Conservation (phyloP, 2,113 vertebrate genomes). For the Psittacula cyanocephala region DNA sequence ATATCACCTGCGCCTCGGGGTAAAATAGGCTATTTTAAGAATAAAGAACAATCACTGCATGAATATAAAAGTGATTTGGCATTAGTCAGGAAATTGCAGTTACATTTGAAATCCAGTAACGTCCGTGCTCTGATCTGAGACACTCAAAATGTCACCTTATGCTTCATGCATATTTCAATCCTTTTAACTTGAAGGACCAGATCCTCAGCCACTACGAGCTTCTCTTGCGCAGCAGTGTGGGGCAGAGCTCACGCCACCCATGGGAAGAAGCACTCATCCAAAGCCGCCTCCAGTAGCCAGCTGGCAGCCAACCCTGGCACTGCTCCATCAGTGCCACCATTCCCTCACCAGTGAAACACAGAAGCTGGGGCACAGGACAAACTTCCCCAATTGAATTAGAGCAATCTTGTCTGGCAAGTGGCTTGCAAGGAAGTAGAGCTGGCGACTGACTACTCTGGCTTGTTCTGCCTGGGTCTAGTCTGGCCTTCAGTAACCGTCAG, state of each 20-base stretch:
- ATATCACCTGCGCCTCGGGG: not conserved
- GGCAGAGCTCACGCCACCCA: not conserved
- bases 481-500: not conserved
- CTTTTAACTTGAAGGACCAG: slow-evolving; percentile 41
- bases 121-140: slow-evolving; percentile 20
- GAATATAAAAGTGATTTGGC: slow-evolving; percentile 28
- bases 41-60: slow-evolving; percentile 24
- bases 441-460: slow-evolving; percentile 8
- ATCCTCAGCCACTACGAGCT: not conserved
- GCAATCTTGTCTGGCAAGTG: not conserved
- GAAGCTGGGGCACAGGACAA: not conserved
- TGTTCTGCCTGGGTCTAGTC: not conserved
- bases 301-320: slow-evolving; percentile 23
- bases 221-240: not conserved
- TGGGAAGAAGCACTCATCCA: not conserved
- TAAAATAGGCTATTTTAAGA: slow-evolving; percentile 11
- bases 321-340: not conserved
- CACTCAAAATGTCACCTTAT: slow-evolving; percentile 51
- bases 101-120: slow-evolving; percentile 35
- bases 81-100: slow-evolving; percentile 50
- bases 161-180: slow-evolving; percentile 34
- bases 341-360: not conserved
- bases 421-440: not conserved
- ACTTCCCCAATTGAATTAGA: not conserved
- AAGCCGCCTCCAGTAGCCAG: not conserved